phyloP scores from a whole-genome alignment of 2,797 vertebrate species.

The Gymnothorax javanicus region DNA sequence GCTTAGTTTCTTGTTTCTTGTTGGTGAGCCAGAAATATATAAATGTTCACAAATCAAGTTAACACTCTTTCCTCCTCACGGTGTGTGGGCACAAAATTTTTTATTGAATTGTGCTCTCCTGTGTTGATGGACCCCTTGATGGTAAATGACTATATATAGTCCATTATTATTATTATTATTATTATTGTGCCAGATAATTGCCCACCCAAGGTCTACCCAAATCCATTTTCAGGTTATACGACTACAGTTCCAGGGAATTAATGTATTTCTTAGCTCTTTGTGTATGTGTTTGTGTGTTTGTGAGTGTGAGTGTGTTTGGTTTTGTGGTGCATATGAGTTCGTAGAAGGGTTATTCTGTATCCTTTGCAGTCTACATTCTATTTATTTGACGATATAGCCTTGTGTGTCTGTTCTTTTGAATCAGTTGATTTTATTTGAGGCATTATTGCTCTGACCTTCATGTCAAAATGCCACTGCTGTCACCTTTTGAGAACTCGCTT shows the following conservation, averaged over 20 bases:
- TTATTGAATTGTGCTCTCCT: conserved; percentile 41
- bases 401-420: not conserved
- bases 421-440: not conserved
- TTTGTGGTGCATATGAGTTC: not conserved
- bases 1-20: conserved; percentile 36
- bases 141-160: too few relatives aligned
- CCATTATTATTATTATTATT: not conserved
- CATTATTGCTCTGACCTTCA: not conserved
- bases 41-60: conserved; percentile 42
- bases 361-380: not conserved
- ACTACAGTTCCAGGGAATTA: not conserved
- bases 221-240: not conserved
- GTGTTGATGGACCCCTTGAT: not conserved
- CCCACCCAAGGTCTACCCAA: not conserved
- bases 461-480: conserved; percentile 8
- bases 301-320: not conserved
- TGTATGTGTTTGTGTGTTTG: not conserved
- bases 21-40: conserved; percentile 41
- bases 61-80: conserved; percentile 18
- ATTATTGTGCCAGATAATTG: not conserved
- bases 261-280: not conserved
- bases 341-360: not conserved
- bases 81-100: conserved; percentile 36
- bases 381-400: not conserved
- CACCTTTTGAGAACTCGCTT: not conserved